phyloP scores from a whole-genome alignment of 1,140 invertebrate genomes.

The Bombyx mandarina region DNA sequence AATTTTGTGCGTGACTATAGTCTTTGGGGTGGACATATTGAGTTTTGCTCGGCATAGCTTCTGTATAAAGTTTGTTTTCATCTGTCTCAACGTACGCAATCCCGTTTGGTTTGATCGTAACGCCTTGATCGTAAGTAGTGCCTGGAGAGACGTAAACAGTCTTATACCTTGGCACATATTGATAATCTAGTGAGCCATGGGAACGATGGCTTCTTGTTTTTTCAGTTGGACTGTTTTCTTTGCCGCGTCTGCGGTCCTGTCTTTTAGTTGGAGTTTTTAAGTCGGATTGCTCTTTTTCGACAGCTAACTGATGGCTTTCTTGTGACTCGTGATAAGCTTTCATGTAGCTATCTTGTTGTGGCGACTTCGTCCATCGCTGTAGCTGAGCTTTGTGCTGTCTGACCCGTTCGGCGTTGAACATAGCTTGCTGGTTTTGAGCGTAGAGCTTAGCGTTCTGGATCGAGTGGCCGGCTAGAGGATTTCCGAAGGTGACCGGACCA shows the following conservation, averaged over 20 bases:
- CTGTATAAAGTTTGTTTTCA: constrained; percentile 33
- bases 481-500: constrained; percentile 43
- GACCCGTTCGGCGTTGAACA: constrained; percentile 58
- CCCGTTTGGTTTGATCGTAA: constrained; percentile 48
- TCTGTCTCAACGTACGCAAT: constrained; percentile 18
- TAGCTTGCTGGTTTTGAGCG: constrained; percentile 56
- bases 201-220: constrained; percentile 57
- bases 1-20: constrained; percentile 31
- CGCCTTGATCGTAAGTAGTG: constrained; percentile 40
- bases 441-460: constrained; percentile 50
- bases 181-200: constrained; percentile 41
- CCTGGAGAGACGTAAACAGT: constrained; percentile 32
- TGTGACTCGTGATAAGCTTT: constrained; percentile 62
- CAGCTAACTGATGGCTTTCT: constrained; percentile 55
- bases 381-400: constrained; percentile 57
- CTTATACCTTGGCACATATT: constrained; percentile 32
- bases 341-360: constrained; percentile 56
- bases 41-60: constrained; percentile 31
- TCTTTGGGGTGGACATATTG: constrained; percentile 42
- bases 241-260: constrained; percentile 10
- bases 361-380: constrained; percentile 43
- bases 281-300: constrained; percentile 52
- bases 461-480: constrained; percentile 52
- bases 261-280: constrained; percentile 8
- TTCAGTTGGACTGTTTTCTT: constrained; percentile 22